These are phyloP conservation scores for Agonopterix heracliana DNA, from an alignment of 2,888 invertebrate species.

Conservation along the genomic window DNA sequence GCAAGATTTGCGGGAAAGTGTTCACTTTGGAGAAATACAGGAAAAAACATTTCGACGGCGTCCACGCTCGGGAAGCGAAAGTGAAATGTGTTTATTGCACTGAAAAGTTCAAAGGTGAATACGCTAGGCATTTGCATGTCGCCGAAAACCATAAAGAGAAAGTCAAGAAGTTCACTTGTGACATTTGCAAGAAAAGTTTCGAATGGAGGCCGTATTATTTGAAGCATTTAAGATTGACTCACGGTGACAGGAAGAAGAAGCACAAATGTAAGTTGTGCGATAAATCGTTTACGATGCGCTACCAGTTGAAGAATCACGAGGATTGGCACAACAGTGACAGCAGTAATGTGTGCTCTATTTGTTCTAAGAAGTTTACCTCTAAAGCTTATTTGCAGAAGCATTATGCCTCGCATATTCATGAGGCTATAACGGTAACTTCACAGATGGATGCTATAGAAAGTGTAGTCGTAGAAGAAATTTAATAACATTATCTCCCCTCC, in stretches of 20 bases:
- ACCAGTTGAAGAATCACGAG: conserved; percentile 27
- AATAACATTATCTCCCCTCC: too few species aligned
- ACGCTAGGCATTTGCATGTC: conserved; percentile 30
- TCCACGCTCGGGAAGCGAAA: conserved; percentile 28
- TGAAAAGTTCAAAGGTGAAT: conserved; percentile 24
- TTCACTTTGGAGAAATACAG: conserved; percentile 47
- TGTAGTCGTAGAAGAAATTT: too few species aligned
- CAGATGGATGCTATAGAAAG: too few species aligned
- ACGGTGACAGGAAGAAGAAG: conserved; percentile 35
- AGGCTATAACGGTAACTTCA: too few species aligned
- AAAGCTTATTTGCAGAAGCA: conserved; percentile 27
- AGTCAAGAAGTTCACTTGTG: conserved; percentile 36
- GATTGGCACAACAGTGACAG: conserved; percentile 21
- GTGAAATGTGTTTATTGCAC: conserved; percentile 42
- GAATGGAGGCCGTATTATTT: conserved; percentile 56
- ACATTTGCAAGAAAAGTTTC: conserved; percentile 52
- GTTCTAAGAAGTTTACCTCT: conserved; percentile 28
- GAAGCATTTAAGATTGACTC: conserved; percentile 49
- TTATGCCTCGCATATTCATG: not conserved
- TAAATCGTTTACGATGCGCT: conserved; percentile 22
- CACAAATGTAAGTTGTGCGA: conserved; percentile 29
- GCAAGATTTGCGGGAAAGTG: conserved; percentile 57
- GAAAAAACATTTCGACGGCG: conserved; percentile 34
- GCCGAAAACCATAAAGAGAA: conserved; percentile 33
- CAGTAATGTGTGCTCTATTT: conserved; percentile 26